Evolutionary conservation across 2,888 invertebrate species (phyloP).

Genomic region (Carterocephalus palaemon): DNA sequence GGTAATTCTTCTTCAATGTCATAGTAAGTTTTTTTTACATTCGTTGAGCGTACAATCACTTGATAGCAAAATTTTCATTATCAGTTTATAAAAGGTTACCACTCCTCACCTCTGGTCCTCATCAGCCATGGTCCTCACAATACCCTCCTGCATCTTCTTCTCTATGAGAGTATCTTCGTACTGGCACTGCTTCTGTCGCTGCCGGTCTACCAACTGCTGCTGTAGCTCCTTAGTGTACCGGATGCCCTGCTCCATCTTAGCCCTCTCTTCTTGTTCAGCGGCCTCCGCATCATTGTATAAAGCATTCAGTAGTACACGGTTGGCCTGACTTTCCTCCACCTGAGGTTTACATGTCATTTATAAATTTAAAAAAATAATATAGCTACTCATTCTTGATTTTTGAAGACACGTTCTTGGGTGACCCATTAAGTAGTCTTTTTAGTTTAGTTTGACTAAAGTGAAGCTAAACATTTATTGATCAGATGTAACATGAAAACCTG

Average conservation of each 20-base stretch:
- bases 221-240: constrained; percentile 76
- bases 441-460: no score
- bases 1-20: no score
- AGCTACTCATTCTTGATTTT: no score
- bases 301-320: constrained; percentile 53
- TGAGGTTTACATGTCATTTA: constrained; percentile 31
- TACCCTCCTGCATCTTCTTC: constrained; percentile 81
- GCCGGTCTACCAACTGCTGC: constrained; percentile 77
- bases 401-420: no score
- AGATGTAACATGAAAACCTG: no score
- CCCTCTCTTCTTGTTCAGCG: constrained; percentile 43
- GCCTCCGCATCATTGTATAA: constrained; percentile 60
- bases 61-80: no score
- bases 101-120: constrained; percentile 80
- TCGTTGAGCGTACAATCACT: no score
- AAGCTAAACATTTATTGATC: no score
- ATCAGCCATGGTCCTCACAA: constrained; percentile 78
- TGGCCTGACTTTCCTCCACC: constrained; percentile 57
- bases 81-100: no score
- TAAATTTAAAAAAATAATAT: no score
- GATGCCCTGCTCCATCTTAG: constrained; percentile 42
- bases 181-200: constrained; percentile 68
- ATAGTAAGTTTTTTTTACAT: no score
- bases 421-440: no score
- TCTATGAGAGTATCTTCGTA: constrained; percentile 80